Conservation (phyloP, 1,140 invertebrate genomes). For the Polypedilum pembai region DNA sequence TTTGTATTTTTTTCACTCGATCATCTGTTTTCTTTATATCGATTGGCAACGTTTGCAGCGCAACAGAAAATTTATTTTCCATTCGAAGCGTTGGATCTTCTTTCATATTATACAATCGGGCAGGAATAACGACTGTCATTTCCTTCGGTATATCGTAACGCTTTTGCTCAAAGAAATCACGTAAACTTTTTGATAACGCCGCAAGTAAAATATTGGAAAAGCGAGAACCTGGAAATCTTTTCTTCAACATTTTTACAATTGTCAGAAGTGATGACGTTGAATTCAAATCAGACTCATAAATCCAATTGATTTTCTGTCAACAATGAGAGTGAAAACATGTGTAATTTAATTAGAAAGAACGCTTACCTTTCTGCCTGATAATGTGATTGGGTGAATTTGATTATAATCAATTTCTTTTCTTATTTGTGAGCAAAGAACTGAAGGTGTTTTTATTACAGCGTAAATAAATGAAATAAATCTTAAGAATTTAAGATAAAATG, state of each 20-base stretch:
- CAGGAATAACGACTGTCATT: slow-evolving; percentile 38
- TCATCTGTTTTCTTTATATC: slow-evolving; percentile 32
- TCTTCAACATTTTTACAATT: slow-evolving; percentile 19
- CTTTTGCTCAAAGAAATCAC: slow-evolving; percentile 39
- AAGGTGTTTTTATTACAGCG: not conserved
- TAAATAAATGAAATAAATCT: not conserved
- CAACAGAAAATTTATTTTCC: slow-evolving; percentile 40
- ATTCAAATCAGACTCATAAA: not conserved
- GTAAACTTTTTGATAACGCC: slow-evolving; percentile 39
- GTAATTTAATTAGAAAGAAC: not conserved
- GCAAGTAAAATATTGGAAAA: slow-evolving; percentile 41
- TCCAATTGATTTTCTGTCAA: slow-evolving; percentile 8
- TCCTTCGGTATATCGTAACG: slow-evolving; percentile 33
- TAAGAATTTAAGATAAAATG: not conserved
- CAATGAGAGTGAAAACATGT: not conserved
- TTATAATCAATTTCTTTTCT: slow-evolving; percentile 28
- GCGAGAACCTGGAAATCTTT: slow-evolving; percentile 31
- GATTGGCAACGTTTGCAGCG: slow-evolving; percentile 37
- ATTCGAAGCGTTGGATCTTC: slow-evolving; percentile 33
- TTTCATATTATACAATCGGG: slow-evolving; percentile 33
- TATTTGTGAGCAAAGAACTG: not conserved
- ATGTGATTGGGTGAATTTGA: not conserved
- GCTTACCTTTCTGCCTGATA: slow-evolving; percentile 22
- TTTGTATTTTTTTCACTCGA: slow-evolving; percentile 32
- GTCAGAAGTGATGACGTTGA: not conserved